Percentiles rank a stretch among this genome's conserved stretches.
These are phyloP conservation scores for Drosophila quadrilineata DNA, from an alignment of 1,140 invertebrate species.

Conservation along the genomic window DNA sequence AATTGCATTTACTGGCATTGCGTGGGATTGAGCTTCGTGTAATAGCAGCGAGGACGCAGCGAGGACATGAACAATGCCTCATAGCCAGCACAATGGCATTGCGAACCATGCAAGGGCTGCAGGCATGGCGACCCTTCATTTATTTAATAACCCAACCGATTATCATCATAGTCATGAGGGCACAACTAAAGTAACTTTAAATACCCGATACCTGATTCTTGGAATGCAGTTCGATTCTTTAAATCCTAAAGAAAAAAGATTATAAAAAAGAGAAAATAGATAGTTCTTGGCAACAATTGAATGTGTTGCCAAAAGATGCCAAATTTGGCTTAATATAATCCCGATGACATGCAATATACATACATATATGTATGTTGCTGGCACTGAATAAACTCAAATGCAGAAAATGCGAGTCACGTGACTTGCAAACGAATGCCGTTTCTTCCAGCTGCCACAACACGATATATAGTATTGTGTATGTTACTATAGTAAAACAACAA, in stretches of 20 bases:
- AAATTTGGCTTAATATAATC: constrained; percentile 23
- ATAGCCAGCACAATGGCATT: constrained; percentile 10
- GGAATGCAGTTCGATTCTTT: background rate
- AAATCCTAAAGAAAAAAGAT: too few relatives aligned
- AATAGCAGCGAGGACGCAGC: constrained; percentile 33
- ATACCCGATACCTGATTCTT: constrained; percentile 33
- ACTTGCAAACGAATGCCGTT: constrained; percentile 51
- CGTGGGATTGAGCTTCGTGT: constrained; percentile 59
- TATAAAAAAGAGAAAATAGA: too few relatives aligned
- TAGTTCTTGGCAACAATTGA: constrained; percentile 2
- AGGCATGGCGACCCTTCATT: constrained; percentile 52
- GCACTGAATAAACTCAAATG: constrained; percentile 47
- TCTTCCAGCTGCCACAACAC: too few relatives aligned
- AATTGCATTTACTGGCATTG: constrained; percentile 65
- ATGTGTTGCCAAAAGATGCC: constrained; percentile 8
- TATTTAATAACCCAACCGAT: constrained; percentile 66
- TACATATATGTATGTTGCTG: constrained; percentile 3
- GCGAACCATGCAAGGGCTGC: constrained; percentile 14
- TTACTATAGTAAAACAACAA: background rate
- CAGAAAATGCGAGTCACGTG: constrained; percentile 50
- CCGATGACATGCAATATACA: constrained; percentile 6
- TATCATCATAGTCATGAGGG: too few relatives aligned
- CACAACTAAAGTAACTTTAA: too few relatives aligned
- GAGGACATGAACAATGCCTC: constrained; percentile 10
- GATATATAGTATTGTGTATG: background rate